Evolutionary conservation across 2,797 vertebrate species (phyloP).

Genomic region (Argyrosomus regius): DNA sequence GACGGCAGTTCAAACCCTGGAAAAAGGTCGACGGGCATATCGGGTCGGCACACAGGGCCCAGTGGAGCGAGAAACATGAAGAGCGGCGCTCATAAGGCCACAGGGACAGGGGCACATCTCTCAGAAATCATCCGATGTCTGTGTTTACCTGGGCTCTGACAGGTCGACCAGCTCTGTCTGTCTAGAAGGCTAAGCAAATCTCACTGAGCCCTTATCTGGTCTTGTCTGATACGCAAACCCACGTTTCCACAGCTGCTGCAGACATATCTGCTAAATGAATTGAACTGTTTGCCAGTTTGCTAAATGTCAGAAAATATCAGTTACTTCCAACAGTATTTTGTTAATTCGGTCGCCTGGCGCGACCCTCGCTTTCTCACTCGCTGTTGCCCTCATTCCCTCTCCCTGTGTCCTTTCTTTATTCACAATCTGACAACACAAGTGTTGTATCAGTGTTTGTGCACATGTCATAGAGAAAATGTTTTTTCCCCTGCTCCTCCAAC

Average conservation of each 20-base stretch:
- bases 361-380: neutral
- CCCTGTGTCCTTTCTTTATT: conserved; percentile 6
- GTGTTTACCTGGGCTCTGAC: conserved; percentile 65
- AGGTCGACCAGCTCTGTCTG: conserved; percentile 61
- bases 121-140: conserved; percentile 58
- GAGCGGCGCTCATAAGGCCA: conserved; percentile 56
- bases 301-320: conserved; percentile 81
- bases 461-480: neutral
- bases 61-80: conserved; percentile 60
- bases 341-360: conserved; percentile 32
- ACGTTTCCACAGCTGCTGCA: conserved; percentile 26
- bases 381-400: neutral
- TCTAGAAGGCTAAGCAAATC: conserved; percentile 58
- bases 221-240: conserved; percentile 48
- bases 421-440: neutral
- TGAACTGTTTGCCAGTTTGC: conserved; percentile 61
- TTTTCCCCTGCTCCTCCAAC: neutral
- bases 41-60: conserved; percentile 45
- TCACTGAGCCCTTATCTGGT: conserved; percentile 65
- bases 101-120: conserved; percentile 32
- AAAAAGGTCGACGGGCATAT: conserved; percentile 71
- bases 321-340: conserved; percentile 48
- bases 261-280: conserved; percentile 64
- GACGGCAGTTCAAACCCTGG: conserved; percentile 61
- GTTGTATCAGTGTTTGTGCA: neutral